Evolutionary conservation across 2,797 vertebrate genomes (phyloP).

Genomic region (Momotus momota): DNA sequence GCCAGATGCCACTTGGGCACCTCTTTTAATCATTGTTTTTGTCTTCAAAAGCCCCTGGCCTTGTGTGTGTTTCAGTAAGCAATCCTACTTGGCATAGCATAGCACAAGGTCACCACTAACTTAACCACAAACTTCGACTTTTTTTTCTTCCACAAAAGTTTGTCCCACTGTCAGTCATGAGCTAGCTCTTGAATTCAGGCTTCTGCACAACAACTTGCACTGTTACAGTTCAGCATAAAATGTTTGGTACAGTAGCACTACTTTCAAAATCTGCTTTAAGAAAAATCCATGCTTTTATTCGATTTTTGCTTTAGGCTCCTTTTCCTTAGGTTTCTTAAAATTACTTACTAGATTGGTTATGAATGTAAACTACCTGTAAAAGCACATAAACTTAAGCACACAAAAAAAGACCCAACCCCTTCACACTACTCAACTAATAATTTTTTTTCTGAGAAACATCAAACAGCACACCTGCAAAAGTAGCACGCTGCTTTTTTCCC

Average conservation of each 20-base stretch:
- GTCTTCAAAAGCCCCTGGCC: not conserved
- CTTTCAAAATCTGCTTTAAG: not conserved
- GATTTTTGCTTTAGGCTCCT: not conserved
- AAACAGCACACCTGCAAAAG: not conserved
- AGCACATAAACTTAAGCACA: not conserved
- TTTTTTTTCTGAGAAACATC: not conserved
- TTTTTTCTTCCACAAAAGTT: not conserved
- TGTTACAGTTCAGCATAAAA: not conserved
- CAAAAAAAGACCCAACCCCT: not conserved
- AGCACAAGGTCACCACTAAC: not conserved
- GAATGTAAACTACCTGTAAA: not conserved
- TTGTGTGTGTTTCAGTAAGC: not conserved
- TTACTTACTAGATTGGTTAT: not conserved
- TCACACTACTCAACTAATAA: not conserved
- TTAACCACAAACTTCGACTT: not conserved
- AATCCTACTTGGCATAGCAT: not conserved
- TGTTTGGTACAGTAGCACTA: accelerated
- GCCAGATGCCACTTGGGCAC: not conserved
- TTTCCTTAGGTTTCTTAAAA: not conserved
- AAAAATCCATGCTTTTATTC: not conserved
- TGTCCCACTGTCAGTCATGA: not conserved
- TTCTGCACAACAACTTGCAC: not conserved
- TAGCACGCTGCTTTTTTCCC: not conserved
- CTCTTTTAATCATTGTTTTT: not conserved
- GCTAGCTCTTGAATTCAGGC: not conserved